These are phyloP conservation scores for Naja naja DNA, from an alignment of 2,113 vertebrate species.

Conservation along the genomic window DNA sequence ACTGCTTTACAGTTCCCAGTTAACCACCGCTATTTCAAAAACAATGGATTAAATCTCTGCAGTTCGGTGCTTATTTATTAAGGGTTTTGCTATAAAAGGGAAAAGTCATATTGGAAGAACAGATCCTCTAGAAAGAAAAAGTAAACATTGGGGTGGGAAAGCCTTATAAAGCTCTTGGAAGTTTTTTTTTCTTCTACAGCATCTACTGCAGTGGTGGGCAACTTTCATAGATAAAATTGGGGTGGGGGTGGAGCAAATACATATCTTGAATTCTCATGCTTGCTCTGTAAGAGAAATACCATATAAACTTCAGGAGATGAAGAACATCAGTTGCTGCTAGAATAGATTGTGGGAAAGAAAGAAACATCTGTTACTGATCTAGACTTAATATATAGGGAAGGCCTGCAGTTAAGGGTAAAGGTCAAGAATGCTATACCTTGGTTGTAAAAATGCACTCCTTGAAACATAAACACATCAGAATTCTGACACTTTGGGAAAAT, in stretches of 20 bases:
- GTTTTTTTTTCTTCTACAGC: background rate
- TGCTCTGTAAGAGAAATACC: slow-evolving; percentile 26
- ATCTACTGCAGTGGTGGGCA: background rate
- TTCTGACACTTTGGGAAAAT: slow-evolving; percentile 30
- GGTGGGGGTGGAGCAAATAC: background rate
- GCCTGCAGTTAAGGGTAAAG: slow-evolving; percentile 31
- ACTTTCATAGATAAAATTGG: background rate
- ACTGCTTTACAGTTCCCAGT: background rate
- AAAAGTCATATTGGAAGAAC: background rate
- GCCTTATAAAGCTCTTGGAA: background rate
- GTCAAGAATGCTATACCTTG: slow-evolving; percentile 34
- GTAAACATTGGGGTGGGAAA: background rate
- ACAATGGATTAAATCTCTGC: background rate
- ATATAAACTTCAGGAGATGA: slow-evolving; percentile 39
- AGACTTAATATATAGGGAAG: slow-evolving; percentile 14
- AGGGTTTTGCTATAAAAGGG: background rate
- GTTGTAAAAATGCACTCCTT: slow-evolving; percentile 31
- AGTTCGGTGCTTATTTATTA: background rate
- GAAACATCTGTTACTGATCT: slow-evolving; percentile 32
- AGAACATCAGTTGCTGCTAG: slow-evolving; percentile 31
- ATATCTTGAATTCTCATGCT: slow-evolving; percentile 29
- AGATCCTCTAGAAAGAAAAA: background rate
- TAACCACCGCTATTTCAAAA: background rate
- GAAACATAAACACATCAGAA: slow-evolving; percentile 24
- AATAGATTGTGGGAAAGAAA: slow-evolving; percentile 27